Conservation (phyloP, 2,888 invertebrate species). For the Drosophila diplacantha region DNA sequence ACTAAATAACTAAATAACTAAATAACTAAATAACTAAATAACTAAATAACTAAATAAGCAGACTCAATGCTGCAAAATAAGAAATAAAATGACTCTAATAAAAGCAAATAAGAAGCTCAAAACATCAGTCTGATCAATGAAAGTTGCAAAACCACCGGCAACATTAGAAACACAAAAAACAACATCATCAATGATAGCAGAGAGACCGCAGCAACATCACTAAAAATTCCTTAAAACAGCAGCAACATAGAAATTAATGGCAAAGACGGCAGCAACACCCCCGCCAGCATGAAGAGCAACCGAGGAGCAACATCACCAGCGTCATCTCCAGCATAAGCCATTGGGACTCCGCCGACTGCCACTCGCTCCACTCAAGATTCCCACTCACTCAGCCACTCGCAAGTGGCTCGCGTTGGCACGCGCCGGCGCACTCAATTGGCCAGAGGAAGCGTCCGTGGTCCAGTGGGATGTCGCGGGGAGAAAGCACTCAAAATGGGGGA, state of each 20-base stretch:
- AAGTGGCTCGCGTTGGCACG: constrained; percentile 55
- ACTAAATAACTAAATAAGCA: too few species aligned
- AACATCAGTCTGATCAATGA: neutral
- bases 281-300: constrained; percentile 2
- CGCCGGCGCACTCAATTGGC: constrained; percentile 71
- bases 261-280: constrained; percentile 11
- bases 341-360: constrained; percentile 25
- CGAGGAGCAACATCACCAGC: constrained; percentile 9
- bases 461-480: constrained; percentile 3
- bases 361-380: neutral
- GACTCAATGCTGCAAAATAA: too few species aligned
- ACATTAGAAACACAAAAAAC: neutral
- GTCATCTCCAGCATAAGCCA: constrained; percentile 16
- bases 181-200: neutral
- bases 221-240: neutral
- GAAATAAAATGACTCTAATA: neutral
- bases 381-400: constrained; percentile 30
- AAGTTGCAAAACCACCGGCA: neutral
- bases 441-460: neutral
- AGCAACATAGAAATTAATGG: constrained; percentile 26
- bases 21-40: too few species aligned
- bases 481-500: constrained; percentile 73
- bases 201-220: neutral
- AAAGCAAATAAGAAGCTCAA: neutral
- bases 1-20: too few species aligned